Evolutionary conservation across 2,797 vertebrate genomes (phyloP).

Genomic region (Falco berigora): DNA sequence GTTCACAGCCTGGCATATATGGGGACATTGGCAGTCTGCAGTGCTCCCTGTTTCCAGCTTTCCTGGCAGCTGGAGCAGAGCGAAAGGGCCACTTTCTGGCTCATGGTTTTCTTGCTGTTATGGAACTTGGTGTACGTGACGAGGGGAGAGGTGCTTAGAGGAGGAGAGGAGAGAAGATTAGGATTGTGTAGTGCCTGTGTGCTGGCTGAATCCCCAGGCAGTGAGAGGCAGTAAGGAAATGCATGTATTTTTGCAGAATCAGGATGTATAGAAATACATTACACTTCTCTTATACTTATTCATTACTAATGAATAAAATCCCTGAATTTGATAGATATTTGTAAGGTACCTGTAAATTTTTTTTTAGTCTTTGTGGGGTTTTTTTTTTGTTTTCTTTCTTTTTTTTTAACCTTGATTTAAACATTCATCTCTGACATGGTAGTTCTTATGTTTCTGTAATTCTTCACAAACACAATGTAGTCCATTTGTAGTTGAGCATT

Average conservation of each 20-base stretch:
- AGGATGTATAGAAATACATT: not conserved
- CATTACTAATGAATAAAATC: not conserved
- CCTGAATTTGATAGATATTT: not conserved
- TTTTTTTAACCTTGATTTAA: not conserved
- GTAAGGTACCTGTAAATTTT: not conserved
- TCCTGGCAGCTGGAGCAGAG: not conserved
- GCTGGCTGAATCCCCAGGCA: not conserved
- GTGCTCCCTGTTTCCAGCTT: not conserved
- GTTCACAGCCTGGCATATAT: rapidly evolving
- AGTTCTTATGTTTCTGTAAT: not conserved
- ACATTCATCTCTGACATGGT: rapidly evolving
- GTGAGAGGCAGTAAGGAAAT: not conserved
- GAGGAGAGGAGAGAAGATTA: not conserved
- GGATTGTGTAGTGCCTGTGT: too few relatives aligned
- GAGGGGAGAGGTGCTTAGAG: not conserved
- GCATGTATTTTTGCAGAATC: not conserved
- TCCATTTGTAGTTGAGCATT: not conserved
- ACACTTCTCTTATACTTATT: not conserved
- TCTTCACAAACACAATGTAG: not conserved
- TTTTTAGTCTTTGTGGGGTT: not conserved
- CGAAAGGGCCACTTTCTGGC: not conserved
- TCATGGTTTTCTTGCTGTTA: not conserved
- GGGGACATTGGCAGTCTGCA: not conserved
- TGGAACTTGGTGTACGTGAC: not conserved
- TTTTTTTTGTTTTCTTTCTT: not conserved